Evolutionary conservation across 2,888 invertebrate genomes (phyloP).

Genomic region (Pediacus dermestoides): DNA sequence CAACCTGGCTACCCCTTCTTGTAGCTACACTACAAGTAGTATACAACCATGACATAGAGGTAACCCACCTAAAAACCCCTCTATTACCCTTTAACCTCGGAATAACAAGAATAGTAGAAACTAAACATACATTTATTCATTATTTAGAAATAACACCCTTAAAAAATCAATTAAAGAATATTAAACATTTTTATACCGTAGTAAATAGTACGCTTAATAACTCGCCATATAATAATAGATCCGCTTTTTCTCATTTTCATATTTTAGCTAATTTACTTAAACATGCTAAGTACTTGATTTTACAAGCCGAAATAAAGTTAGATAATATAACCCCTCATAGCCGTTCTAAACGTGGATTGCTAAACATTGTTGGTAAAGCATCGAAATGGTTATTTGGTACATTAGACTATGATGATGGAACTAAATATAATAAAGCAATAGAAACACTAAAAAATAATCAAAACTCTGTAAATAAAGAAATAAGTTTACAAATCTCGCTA

Average conservation of each 20-base stretch:
- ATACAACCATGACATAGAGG: background rate
- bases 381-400: conserved; percentile 9
- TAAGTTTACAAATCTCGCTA: conserved; percentile 6
- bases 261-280: too few species aligned
- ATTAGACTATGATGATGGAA: conserved; percentile 11
- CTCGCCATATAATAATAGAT: too few species aligned
- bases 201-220: too few species aligned
- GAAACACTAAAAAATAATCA: too few species aligned
- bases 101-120: conserved; percentile 8
- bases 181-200: too few species aligned
- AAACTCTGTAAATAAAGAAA: too few species aligned
- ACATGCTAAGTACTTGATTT: too few species aligned
- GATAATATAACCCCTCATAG: conserved; percentile 9
- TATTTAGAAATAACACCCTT: conserved; percentile 16
- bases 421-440: too few species aligned
- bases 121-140: conserved; percentile 18
- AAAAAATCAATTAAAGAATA: conserved; percentile 11
- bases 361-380: conserved; percentile 11
- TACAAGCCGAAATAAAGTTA: too few species aligned
- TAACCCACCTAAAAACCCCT: background rate
- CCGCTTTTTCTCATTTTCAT: too few species aligned
- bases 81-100: conserved; percentile 17
- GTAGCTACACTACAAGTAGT: background rate
- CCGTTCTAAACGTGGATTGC: conserved; percentile 8
- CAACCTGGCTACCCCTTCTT: background rate